Evolutionary conservation across 1,140 invertebrate species (phyloP), one percentile per base, ranked within the genome.

Genomic region (Alviniconcha marisindica): DNA sequence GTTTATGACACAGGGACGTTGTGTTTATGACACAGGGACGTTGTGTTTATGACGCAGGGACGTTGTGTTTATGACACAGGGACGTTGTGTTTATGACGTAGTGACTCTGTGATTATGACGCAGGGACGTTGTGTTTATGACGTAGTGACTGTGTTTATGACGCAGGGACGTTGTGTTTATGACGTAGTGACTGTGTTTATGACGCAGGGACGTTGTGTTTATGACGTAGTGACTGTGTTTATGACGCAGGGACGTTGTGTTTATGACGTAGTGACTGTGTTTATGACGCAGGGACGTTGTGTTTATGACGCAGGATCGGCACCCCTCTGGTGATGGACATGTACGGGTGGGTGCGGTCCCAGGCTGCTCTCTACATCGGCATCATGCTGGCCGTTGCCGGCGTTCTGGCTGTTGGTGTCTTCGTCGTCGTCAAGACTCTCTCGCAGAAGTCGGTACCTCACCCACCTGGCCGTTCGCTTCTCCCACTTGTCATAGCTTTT

Each of bases 321-420:
- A 97, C 97, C 21, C 95, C 96, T 2, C 93, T 98, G 51, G 96
- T 96, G 10, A 97, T 97, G 96, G 96, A 98, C 91, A 96, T 97
- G 94, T 97, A 97, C 93, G 96, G 95, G 10, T 98, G 97, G 97
- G 95, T 95, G 44, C 96, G 97, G 92, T 90, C 94, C 33, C 94
- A 97, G 90, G 95, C 97, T 10, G 93, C 97, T 0, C 94, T 95
- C 88, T 96, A 97, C 90, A 96, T 97, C 95, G 97, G 97, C 36
- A 94, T 97, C 21, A 93, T 97, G 77, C 96, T 98, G 95, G 96
- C 95, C 51, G 94, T 95, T 40, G 96, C 96, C 44, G 97, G 96
- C 2, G 87, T 97, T 33, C 92, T 97, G 51, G 96, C 97, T 3
- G 96, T 96, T 82, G 89, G 94, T 15, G 95, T 96, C 1, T 98